Evolutionary conservation across 2,888 invertebrate genomes (phyloP).

Genomic region (Fissipunctia ypsillon): DNA sequence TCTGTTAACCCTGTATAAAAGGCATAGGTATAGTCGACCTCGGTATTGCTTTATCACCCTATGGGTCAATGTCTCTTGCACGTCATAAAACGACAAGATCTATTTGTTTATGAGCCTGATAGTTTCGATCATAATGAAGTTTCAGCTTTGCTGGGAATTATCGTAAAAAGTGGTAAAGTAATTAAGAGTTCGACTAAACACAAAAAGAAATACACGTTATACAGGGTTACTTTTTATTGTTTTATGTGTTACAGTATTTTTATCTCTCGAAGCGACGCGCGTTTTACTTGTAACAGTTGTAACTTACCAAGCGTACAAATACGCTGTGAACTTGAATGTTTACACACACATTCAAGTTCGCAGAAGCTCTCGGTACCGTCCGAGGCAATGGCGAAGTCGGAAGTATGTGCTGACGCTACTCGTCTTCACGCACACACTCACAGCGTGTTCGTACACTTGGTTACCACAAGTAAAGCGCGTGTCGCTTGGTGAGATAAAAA

Average conservation of each 20-base stretch:
- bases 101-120: not conserved
- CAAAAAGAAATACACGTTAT: not conserved
- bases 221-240: not conserved
- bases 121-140: not conserved
- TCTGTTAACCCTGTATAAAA: not conserved
- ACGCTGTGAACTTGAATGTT: too few species aligned
- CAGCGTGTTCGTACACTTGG: too few species aligned
- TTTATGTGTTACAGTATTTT: not conserved
- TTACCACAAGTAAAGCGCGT: too few species aligned
- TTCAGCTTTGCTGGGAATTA: not conserved
- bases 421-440: too few species aligned
- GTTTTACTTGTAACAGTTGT: not conserved
- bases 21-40: not conserved
- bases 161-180: not conserved
- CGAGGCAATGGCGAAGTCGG: too few species aligned
- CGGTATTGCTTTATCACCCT: not conserved
- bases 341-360: too few species aligned
- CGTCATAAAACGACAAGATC: not conserved
- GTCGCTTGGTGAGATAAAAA: too few species aligned
- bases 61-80: not conserved
- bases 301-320: not conserved
- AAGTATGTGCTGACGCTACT: too few species aligned
- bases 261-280: not conserved
- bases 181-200: not conserved
- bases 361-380: too few species aligned